Base-by-base conservation (phyloP, 2,888 invertebrate species). In the Amiota communis region DNA sequence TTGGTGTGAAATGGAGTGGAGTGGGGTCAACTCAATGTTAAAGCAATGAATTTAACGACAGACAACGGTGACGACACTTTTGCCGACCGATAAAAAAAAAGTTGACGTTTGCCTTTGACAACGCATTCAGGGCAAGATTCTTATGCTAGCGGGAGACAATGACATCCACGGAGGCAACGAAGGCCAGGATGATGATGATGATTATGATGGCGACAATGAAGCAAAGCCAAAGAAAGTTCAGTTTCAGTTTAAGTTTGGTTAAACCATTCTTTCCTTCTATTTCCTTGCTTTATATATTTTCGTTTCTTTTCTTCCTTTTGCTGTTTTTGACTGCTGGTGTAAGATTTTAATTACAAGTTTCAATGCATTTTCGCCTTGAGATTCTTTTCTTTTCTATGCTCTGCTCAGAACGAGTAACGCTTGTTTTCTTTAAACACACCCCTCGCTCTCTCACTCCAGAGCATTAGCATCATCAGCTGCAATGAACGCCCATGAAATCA, bases 331-430 rank as follows among this genome's bases (percentile, higher is more conserved):
- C 73, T 77, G 80, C 78, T 68, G 75, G 74, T 83, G 73, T 75
- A 79, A 83, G 85, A 76, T 85, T 83, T 83, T 85, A 83, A 83
- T 83, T 83, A 83, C 84, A 85, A 83, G 74, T 83, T 84, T 84
- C 75, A 75, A 72, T 69, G 82, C 76, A 72, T 76, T 77, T 72
- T 78, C 75, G 83, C 80, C 80, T 78, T 76, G 77, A 79, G 80
- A 81, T 82, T 77, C 72, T 78, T 81, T 76, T 75, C 71, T 76
- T 70, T 36, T 36, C 36, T 36, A 36, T 6, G 6, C 36, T 6
- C 2, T 36, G 36, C 36, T 36, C 36, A 36, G 36, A 36, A 6
- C 36, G 36, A 36, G 36, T 36, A 36, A 36, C 2, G 36, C 36
- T 36, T 36, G 36, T 36, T 36, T 36, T 36, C 36, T 36, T 36